Evolutionary conservation across 2,888 invertebrate species (phyloP), one percentile per base, ranked within the genome.

Genomic region (Sphaerophoria taeniata): DNA sequence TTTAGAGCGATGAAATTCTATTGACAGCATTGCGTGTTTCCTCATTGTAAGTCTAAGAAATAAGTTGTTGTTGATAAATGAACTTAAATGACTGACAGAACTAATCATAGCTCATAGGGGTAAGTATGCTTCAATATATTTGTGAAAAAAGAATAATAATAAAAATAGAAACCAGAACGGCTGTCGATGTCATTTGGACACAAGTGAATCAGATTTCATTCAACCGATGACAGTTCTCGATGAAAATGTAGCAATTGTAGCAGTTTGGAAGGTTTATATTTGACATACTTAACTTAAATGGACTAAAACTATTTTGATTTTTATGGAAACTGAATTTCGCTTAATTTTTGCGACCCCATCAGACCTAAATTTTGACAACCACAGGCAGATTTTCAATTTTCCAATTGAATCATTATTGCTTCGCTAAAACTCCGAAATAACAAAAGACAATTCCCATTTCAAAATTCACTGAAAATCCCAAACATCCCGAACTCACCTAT

Each of bases 11-110:
- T 55, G 39, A 53, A 82, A 83, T 83, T 73, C 51, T 67, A 77
- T 83, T 77, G 82, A 85, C 84, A 85, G 80, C 76, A 61, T 80
- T 85, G 84, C 84, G 80, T 85, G 84, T 72, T 67, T 67, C 67
- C 51, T 53, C 60, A 60, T 67, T 43, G n/a, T 14, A 67, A 67
- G 51, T 53, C 39, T 24, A 24, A 24, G 24, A 24, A 24, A 53
- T 61, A 71, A 74, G 78, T 75, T 43, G 63, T 72, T 69, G 43
- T 11, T 43, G 43, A 43, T 5, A 12, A 43, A 39, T 24, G 24
- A 39, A 43, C 11, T 43, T 60, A 43, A 82, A 49, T 73, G 78
- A 73, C 78, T 61, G 77, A n/a, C 24, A 33, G 43, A 55, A 77
- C n/a, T 58, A 16, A 53, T 49, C 73, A 63, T 73, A 63, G 61